These are phyloP conservation scores for Hirudo medicinalis DNA, from an alignment of 1,140 invertebrate species.

Conservation along the genomic window DNA sequence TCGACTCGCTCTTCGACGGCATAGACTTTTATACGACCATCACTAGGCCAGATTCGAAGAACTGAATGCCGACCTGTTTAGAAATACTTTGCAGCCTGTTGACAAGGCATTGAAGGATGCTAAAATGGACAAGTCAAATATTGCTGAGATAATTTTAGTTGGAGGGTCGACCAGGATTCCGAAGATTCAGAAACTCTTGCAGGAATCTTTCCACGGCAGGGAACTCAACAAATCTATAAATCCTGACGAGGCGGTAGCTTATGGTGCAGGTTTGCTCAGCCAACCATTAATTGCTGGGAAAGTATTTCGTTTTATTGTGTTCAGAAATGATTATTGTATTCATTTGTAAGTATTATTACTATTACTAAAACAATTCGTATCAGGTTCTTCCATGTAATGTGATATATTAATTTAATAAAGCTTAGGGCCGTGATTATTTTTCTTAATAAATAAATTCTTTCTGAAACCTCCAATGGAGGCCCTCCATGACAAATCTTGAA, in stretches of 20 bases:
- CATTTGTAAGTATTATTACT: no score
- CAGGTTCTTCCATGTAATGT: no score
- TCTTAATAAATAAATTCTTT: no score
- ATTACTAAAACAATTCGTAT: no score
- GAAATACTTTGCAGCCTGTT: constrained; percentile 78
- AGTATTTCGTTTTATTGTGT: background rate
- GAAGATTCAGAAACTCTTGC: constrained; percentile 68
- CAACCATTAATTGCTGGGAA: background rate
- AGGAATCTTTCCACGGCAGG: constrained; percentile 39
- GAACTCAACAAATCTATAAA: constrained; percentile 38
- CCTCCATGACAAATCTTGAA: no score
- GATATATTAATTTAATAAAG: no score
- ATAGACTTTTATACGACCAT: constrained; percentile 92
- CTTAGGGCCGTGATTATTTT: no score
- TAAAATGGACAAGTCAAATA: constrained; percentile 76
- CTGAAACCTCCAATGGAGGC: no score
- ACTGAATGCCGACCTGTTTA: constrained; percentile 75
- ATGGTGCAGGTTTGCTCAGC: constrained; percentile 40
- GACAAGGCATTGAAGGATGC: constrained; percentile 85
- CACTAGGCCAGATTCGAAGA: constrained; percentile 58
- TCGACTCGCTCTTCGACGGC: constrained; percentile 86
- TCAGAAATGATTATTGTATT: no score
- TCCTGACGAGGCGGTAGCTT: constrained; percentile 46
- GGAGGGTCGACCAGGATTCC: constrained; percentile 96
- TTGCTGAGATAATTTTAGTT: constrained; percentile 90